These are phyloP conservation scores for Venturia canescens DNA, from an alignment of 1,140 invertebrate genomes.

Conservation along the genomic window DNA sequence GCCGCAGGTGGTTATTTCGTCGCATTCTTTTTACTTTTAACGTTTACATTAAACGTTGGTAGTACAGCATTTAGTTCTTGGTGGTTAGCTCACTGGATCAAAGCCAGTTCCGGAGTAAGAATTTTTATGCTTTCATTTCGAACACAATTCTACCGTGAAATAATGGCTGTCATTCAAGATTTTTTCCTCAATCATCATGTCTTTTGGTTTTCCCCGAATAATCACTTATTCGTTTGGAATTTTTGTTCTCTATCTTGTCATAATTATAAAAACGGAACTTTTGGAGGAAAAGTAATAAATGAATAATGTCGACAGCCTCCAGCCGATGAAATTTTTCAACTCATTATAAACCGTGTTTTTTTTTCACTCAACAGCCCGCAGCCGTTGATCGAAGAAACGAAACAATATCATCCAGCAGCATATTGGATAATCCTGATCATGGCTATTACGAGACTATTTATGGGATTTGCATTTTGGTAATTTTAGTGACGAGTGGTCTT, in stretches of 20 bases:
- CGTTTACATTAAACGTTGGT: constrained; percentile 79
- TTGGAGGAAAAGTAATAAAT: background rate
- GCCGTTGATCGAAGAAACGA: constrained; percentile 58
- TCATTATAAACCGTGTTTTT: too few relatives aligned
- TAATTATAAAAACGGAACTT: too few relatives aligned
- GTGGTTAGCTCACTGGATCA: constrained; percentile 84
- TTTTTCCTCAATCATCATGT: too few relatives aligned
- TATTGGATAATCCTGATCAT: constrained; percentile 78
- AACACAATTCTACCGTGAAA: too few relatives aligned
- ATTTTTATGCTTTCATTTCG: constrained; percentile 3
- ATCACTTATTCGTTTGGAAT: background rate
- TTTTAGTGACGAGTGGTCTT: constrained; percentile 78
- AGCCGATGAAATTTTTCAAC: too few relatives aligned
- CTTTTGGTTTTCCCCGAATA: background rate
- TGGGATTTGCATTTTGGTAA: constrained; percentile 73
- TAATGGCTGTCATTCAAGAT: too few relatives aligned
- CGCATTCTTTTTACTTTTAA: constrained; percentile 75
- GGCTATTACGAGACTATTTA: constrained; percentile 78
- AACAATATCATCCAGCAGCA: constrained; percentile 66
- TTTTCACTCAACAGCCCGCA: too few relatives aligned
- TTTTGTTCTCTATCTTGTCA: too few relatives aligned
- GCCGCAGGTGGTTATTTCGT: constrained; percentile 80
- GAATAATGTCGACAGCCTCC: background rate
- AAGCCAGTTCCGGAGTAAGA: constrained; percentile 73
- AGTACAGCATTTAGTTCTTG: constrained; percentile 80